These are phyloP conservation scores for Turritopsis rubra DNA, from an alignment of 30 jellyfish, hydroid and myxozoan species.

Conservation along the genomic window DNA sequence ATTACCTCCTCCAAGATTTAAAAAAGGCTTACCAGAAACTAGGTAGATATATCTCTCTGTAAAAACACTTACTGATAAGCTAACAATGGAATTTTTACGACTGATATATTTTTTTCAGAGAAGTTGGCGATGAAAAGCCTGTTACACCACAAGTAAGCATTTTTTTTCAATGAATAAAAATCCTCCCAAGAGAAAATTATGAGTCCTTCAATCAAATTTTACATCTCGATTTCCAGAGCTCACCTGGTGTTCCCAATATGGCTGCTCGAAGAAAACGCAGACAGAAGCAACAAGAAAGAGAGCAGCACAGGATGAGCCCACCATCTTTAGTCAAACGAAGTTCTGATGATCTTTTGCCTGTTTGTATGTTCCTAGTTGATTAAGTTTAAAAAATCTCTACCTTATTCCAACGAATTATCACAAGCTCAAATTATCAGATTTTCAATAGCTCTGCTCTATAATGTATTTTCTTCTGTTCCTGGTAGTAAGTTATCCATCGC, in stretches of 20 bases:
- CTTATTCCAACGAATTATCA: background rate
- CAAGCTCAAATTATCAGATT: background rate
- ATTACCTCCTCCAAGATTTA: conserved; percentile 20
- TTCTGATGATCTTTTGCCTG: background rate
- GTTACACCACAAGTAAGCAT: background rate
- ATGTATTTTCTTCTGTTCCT: background rate
- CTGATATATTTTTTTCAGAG: background rate
- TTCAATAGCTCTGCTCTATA: background rate
- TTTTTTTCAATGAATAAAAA: background rate
- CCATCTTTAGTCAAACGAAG: conserved; percentile 10
- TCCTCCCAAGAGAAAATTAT: background rate
- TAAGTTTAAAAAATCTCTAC: too few relatives aligned
- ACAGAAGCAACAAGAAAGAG: conserved; percentile 27
- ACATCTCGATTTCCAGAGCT: background rate
- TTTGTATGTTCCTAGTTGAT: background rate
- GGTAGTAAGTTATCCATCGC: conserved; percentile 15
- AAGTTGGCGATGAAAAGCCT: background rate
- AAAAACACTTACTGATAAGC: background rate
- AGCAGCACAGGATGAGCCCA: background rate
- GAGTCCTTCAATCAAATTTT: background rate
- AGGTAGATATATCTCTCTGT: background rate
- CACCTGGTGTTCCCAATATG: conserved; percentile 22
- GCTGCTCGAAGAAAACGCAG: conserved; percentile 35
- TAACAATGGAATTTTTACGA: background rate
- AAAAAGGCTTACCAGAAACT: background rate